phyloP scores from a whole-genome alignment of 1,140 invertebrate species.

The Cydia splendana region DNA sequence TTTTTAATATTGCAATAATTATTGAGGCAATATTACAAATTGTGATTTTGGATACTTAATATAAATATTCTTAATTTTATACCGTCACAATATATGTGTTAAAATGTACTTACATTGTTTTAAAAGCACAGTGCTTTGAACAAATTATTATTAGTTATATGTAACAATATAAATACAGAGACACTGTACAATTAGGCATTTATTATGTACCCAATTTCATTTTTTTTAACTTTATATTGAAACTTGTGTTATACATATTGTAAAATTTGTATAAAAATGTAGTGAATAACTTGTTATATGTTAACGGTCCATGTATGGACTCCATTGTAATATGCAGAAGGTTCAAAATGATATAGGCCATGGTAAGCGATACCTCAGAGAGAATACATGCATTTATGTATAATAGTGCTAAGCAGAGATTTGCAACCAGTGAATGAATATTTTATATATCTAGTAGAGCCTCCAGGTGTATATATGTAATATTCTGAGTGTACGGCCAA shows the following conservation, averaged over 20 bases:
- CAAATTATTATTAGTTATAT: neutral
- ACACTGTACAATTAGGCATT: neutral
- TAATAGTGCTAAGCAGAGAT: conserved; percentile 10
- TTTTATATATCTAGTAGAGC: neutral
- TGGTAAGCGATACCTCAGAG: conserved; percentile 13
- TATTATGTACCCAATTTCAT: neutral
- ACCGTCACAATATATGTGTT: neutral
- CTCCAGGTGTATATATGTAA: conserved; percentile 5
- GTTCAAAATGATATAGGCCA: conserved; percentile 2
- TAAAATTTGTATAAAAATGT: conserved; percentile 15
- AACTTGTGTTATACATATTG: neutral
- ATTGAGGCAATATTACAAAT: neutral
- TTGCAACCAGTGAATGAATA: conserved; percentile 11
- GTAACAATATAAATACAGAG: neutral
- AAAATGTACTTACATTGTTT: neutral
- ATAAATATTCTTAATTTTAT: neutral
- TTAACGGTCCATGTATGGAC: neutral
- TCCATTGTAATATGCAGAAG: neutral
- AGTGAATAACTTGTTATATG: conserved; percentile 11
- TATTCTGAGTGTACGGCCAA: too few species aligned
- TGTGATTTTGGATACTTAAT: conserved; percentile 10
- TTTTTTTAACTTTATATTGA: neutral
- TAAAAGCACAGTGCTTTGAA: neutral
- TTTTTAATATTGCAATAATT: neutral
- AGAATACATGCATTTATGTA: conserved; percentile 10